These are phyloP conservation scores for Micrasema longulum DNA, from an alignment of 1,140 invertebrate species.

Conservation along the genomic window DNA sequence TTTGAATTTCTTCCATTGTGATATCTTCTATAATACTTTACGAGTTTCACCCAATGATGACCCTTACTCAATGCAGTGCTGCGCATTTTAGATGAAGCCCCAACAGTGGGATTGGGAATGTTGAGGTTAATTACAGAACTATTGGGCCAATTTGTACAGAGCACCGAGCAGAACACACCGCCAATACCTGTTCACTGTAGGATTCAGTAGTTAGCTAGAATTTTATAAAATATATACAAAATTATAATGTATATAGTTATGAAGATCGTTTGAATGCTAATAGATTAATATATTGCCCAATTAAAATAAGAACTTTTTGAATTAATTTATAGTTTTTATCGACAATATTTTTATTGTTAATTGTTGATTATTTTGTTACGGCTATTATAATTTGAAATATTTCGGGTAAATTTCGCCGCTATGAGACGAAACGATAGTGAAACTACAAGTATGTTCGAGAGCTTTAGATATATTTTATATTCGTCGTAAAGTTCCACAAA, in stretches of 20 bases:
- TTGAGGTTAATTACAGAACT: background rate
- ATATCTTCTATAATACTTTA: constrained; percentile 36
- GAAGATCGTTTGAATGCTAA: constrained; percentile 40
- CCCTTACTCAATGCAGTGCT: constrained; percentile 11
- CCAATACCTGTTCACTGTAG: constrained; percentile 47
- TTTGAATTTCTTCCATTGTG: constrained; percentile 31
- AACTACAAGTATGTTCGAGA: background rate
- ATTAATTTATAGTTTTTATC: constrained; percentile 51
- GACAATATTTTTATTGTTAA: constrained; percentile 52
- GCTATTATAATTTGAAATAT: constrained; percentile 26
- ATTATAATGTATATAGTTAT: constrained; percentile 22
- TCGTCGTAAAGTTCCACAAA: constrained; percentile 15
- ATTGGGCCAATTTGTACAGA: constrained; percentile 14
- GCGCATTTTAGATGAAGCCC: constrained; percentile 35
- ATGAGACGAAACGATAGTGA: background rate
- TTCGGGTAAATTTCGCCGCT: background rate
- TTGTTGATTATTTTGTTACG: constrained; percentile 55
- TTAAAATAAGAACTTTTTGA: constrained; percentile 46
- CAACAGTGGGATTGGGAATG: background rate
- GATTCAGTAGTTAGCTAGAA: constrained; percentile 50
- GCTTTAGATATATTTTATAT: constrained; percentile 15
- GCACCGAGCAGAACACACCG: constrained; percentile 13
- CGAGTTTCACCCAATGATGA: constrained; percentile 21
- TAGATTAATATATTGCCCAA: constrained; percentile 49
- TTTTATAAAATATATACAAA: constrained; percentile 45